phyloP scores from a whole-genome alignment of 2,113 vertebrate species.

The Seriola quinqueradiata region DNA sequence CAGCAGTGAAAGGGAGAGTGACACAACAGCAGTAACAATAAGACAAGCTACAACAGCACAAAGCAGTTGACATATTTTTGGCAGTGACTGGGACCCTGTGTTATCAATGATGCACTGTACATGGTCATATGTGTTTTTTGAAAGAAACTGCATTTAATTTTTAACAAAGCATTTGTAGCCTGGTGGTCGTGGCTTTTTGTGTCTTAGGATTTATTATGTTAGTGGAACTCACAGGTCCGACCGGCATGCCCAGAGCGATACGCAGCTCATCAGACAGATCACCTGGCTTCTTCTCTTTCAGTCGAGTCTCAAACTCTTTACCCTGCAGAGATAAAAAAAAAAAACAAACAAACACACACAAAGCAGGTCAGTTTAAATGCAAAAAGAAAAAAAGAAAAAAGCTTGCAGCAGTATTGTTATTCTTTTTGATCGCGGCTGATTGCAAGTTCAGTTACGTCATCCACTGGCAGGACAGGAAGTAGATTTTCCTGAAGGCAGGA shows the following conservation, averaged over 20 bases:
- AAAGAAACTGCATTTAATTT: background rate
- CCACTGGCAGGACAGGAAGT: background rate
- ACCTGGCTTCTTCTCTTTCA: conserved; percentile 96
- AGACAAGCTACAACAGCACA: too few relatives aligned
- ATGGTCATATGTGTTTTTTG: too few relatives aligned
- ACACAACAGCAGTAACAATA: background rate
- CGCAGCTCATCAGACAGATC: conserved; percentile 93
- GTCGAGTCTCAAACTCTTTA: conserved; percentile 94
- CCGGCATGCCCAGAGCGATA: conserved; percentile 93
- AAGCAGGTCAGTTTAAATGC: background rate
- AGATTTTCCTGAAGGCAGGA: background rate
- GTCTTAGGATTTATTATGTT: background rate
- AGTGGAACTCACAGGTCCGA: conserved; percentile 88
- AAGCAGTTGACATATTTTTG: too few relatives aligned
- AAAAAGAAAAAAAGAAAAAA: background rate
- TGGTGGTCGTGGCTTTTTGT: background rate
- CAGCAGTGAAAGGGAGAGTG: background rate
- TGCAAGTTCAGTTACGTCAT: too few relatives aligned
- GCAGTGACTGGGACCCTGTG: too few relatives aligned
- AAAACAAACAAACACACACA: background rate
- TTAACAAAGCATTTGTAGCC: background rate
- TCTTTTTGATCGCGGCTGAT: background rate
- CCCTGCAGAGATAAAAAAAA: conserved; percentile 80
- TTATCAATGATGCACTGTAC: too few relatives aligned
- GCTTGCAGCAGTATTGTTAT: too few relatives aligned